Evolutionary conservation across 2,888 invertebrate species (phyloP), one percentile per base, ranked within the genome.

Genomic region (Carabus problematicus): DNA sequence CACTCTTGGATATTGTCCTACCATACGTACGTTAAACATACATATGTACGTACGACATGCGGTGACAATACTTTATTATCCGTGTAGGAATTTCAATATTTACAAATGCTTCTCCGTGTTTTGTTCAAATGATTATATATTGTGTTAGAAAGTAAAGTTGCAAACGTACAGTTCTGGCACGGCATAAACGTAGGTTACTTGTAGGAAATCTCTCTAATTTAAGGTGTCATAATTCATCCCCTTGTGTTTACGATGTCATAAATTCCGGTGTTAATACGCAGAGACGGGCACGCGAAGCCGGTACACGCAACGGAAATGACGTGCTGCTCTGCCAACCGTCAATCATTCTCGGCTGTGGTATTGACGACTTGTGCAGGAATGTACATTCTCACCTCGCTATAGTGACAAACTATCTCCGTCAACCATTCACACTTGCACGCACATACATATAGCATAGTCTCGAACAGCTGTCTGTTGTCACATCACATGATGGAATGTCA

Each of bases 231-330:
- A 52, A 52, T 52, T 18, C 11, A 47, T 14, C 47, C 16, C 12
- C 19, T n/a, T 12, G 52, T 16, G 1, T 52, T 16, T 18, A 52
- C 52, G 19, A 16, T 52, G 52, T 52, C 16, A 14, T 52, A 52
- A 52, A 52, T 18, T 52, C 52, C 29, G 19, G 52, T 52, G 16
- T 8, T 16, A 19, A 16, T 52, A 29, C 29, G 29, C 29, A 29
- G 29, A 29, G 29, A 3, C 19, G 52, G 16, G 52, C 19, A 52
- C 52, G 52, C 16, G 52, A 52, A 9, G 52, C 19, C 29, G 14
- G 52, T 12, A 16, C 7, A 12, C 16, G 49, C 49, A 49, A 49
- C 49, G 49, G 49, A 49, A 49, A 49, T 52, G 52, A 52, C 52
- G 14, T 9, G 16, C 18, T 19, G 16, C 16, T 3, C 19, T 18